These are phyloP conservation scores for Prochilodus magdalenae DNA, from an alignment of 2,113 vertebrate genomes.

Conservation along the genomic window DNA sequence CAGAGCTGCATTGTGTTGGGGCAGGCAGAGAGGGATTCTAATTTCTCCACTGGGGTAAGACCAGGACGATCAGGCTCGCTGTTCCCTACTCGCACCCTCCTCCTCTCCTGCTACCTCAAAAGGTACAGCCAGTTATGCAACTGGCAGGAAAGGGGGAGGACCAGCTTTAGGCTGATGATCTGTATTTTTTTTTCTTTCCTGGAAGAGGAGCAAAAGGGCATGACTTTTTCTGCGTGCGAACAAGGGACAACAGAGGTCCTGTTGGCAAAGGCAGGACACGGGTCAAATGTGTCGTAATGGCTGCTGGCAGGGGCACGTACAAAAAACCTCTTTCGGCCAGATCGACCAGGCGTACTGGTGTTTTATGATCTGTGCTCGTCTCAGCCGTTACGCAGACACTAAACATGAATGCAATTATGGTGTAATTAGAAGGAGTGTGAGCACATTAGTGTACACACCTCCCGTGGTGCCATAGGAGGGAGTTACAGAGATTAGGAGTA, in stretches of 20 bases:
- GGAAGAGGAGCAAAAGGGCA: constrained; percentile 65
- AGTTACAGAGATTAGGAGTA: neutral
- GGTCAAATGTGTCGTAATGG: constrained; percentile 65
- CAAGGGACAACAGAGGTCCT: constrained; percentile 50
- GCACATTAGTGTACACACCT: constrained; percentile 2
- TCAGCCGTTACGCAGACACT: neutral
- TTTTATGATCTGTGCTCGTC: neutral
- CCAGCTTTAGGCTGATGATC: constrained; percentile 58
- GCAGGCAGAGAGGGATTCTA: constrained; percentile 51
- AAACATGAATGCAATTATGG: neutral
- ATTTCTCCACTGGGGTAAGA: constrained; percentile 62
- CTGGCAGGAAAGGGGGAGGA: constrained; percentile 48
- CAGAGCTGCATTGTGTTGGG: constrained; percentile 62
- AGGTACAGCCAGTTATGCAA: constrained; percentile 71
- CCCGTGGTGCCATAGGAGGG: neutral
- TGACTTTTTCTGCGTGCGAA: constrained; percentile 68
- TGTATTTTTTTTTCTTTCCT: constrained; percentile 56
- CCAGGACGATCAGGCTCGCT: neutral
- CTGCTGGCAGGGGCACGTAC: constrained; percentile 50
- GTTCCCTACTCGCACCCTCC: constrained; percentile 42
- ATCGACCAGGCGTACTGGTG: neutral
- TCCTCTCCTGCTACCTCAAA: constrained; percentile 61
- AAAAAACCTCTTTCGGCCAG: neutral
- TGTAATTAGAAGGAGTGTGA: constrained; percentile 19
- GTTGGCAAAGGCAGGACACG: constrained; percentile 59